Evolutionary conservation across 1,140 invertebrate species (phyloP).

Genomic region (Oryzaephilus surinamensis): DNA sequence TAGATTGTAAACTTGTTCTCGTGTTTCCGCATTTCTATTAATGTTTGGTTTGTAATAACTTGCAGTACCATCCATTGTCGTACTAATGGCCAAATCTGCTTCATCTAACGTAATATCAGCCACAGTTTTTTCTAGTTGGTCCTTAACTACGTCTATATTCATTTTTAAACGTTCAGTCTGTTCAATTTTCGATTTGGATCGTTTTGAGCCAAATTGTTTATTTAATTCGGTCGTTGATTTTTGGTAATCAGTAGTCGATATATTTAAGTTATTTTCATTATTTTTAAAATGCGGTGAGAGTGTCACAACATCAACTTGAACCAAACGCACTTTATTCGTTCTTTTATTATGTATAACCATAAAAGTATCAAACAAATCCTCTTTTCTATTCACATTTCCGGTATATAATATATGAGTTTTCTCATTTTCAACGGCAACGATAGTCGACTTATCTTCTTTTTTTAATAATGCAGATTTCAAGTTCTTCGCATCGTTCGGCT

Average conservation of each 20-base stretch:
- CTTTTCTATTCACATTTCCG: slow-evolving; percentile 16
- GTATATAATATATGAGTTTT: slow-evolving; percentile 20
- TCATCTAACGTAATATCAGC: slow-evolving; percentile 21
- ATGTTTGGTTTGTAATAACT: slow-evolving; percentile 33
- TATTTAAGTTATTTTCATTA: slow-evolving; percentile 2
- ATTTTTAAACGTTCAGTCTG: slow-evolving; percentile 39
- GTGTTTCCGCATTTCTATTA: slow-evolving; percentile 36
- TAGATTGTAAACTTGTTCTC: slow-evolving; percentile 38
- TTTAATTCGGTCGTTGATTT: slow-evolving; percentile 29
- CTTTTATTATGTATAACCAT: slow-evolving; percentile 19
- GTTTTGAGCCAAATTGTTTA: slow-evolving; percentile 45
- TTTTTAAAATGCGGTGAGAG: slow-evolving; percentile 10
- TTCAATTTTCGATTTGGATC: slow-evolving; percentile 38
- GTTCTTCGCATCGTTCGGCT: background rate
- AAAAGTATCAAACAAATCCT: slow-evolving; percentile 21
- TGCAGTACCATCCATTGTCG: slow-evolving; percentile 15
- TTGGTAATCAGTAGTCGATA: background rate
- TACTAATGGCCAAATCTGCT: background rate
- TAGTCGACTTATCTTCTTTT: slow-evolving; percentile 14
- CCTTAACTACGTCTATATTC: slow-evolving; percentile 37
- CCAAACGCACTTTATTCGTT: slow-evolving; percentile 18
- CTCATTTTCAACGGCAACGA: too few species aligned
- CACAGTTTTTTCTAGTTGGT: slow-evolving; percentile 38
- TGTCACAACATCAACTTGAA: slow-evolving; percentile 15
- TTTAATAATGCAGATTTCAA: background rate